Base-by-base conservation (phyloP, 2,888 invertebrate species). In the Polymixis flavicincta region DNA sequence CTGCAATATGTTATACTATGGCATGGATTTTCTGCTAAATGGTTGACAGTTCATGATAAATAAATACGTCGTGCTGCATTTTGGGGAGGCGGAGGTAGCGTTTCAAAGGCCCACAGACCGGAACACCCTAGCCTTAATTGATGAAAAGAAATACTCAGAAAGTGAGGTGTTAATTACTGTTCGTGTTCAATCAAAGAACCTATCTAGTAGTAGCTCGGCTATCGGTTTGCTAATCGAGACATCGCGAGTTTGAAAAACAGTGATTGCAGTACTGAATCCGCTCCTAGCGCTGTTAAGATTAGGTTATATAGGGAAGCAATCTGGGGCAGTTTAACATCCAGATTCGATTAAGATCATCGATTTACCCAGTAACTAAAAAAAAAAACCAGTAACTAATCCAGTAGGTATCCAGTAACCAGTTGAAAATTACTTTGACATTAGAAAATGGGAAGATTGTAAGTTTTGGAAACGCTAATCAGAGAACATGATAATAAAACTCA, bases 191-290 rank as follows among this genome's bases (percentile, higher is more conserved):
- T 82, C 19, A 64, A 59, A 64, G 28, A 52, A 25, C 28, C 45
- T 54, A 57, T 37, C 6, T 75, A 28, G 19, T 37, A 14, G 54
- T 25, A 59, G 54, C 48, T 42, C 6, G 19, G 25, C 25, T 67
- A 78, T 78, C 55, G 32, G 54, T 66, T 75, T 45, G 78, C 32
- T 83, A 83, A 83, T 77, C 42, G 67, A 78, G 61, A 78, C 28
- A 68, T 78, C 19, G 54, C 68, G 67, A 67, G 83, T 78, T 78
- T 67, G 32, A 50, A 55, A 78, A 55, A 54, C 42, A 50, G 54
- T 42, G 76, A 76, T 82, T 63, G 50, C 32, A 14, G 42, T 74
- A 42, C 25, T 25, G 55, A 67, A 50, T 17, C 17, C n/a, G 25
- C n/a, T 78, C 45, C 14, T 19, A 8, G 28, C 14, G 11, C 6